Conservation (phyloP, 2,797 vertebrate species). For the Uromys caudimaculatus region DNA sequence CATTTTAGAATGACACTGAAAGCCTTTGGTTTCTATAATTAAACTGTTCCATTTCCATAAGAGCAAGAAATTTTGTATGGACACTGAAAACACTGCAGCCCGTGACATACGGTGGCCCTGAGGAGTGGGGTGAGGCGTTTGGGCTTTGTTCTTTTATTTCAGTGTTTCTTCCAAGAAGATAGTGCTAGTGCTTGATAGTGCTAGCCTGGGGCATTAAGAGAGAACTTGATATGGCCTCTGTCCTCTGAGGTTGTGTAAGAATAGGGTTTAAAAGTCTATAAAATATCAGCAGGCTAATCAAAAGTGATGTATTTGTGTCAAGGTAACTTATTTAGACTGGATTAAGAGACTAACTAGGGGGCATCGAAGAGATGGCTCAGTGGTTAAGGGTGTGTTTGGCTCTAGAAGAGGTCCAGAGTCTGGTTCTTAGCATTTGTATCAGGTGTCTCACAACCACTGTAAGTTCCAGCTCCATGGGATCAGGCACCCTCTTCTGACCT, state of each 20-base stretch:
- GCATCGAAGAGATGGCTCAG: background rate
- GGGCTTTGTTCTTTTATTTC: background rate
- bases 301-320: background rate
- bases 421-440: background rate
- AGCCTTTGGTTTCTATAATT: background rate
- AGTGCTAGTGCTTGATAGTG: background rate
- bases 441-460: background rate
- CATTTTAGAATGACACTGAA: background rate
- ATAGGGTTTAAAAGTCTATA: background rate
- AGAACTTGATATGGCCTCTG: background rate
- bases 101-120: too few species aligned
- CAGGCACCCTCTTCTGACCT: background rate
- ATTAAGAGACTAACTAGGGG: background rate
- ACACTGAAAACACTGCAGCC: background rate
- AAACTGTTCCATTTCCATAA: background rate
- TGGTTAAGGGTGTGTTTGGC: background rate
- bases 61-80: background rate
- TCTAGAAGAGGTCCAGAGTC: background rate
- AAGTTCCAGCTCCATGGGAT: background rate
- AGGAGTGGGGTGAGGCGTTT: background rate
- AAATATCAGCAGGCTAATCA: background rate
- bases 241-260: background rate
- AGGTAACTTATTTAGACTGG: background rate
- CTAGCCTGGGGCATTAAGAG: background rate
- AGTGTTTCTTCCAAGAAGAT: background rate